These are phyloP conservation scores for Pyrrhosoma nymphula DNA, from an alignment of 2,888 invertebrate species.

Conservation along the genomic window DNA sequence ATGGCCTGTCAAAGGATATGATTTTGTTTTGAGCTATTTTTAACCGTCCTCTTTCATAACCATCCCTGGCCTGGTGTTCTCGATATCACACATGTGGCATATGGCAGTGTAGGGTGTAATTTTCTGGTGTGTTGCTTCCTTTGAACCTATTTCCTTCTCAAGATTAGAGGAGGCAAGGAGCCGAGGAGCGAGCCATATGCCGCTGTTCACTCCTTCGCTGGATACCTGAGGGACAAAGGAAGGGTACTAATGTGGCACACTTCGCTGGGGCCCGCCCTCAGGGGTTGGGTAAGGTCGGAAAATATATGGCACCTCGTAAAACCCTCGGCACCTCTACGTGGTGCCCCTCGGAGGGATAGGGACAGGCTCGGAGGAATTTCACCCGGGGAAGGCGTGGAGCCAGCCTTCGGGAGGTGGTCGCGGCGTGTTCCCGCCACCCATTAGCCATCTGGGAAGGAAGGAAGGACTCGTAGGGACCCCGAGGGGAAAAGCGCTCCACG, in stretches of 20 bases:
- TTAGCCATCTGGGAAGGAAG: background rate
- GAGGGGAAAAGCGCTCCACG: background rate
- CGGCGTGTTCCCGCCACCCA: background rate
- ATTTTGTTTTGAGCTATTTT: too few species aligned
- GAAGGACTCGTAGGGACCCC: background rate
- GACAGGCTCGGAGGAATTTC: background rate
- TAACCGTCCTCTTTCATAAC: too few species aligned
- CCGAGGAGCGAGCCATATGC: background rate
- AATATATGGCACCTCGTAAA: background rate
- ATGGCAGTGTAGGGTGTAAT: background rate
- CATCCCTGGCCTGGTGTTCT: too few species aligned
- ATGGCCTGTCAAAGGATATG: too few species aligned
- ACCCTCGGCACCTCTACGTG: background rate
- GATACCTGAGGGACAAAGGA: background rate
- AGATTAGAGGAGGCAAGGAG: background rate
- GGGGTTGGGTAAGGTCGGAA: background rate
- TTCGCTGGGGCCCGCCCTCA: background rate
- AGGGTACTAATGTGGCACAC: background rate
- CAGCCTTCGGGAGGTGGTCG: background rate
- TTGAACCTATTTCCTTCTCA: background rate
- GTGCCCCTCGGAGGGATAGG: background rate
- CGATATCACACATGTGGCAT: too few species aligned
- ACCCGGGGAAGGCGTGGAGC: background rate
- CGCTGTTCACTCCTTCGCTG: background rate
- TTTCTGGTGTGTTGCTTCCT: background rate